Conservation (phyloP, 2,888 invertebrate genomes). For the Ichneumoninae sp. region DNA sequence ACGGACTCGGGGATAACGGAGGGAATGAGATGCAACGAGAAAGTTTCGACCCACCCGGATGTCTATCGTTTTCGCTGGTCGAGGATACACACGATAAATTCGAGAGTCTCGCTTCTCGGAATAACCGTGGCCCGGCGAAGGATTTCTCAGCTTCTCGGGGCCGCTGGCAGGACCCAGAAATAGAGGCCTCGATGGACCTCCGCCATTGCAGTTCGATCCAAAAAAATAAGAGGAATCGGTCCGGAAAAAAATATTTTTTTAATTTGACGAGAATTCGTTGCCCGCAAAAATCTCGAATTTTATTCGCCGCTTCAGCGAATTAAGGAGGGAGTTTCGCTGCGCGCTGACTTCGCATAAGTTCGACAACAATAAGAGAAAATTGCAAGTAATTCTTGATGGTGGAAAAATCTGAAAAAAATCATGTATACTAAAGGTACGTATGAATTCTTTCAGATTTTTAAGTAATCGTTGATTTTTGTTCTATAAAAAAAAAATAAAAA, state of each 20-base stretch:
- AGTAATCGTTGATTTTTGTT: too few species aligned
- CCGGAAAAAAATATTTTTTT: neutral
- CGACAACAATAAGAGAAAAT: too few species aligned
- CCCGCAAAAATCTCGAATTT: neutral
- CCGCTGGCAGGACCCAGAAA: neutral
- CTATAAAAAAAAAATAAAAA: too few species aligned
- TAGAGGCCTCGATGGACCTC: neutral
- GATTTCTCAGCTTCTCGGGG: neutral
- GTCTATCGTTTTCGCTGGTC: constrained; percentile 75
- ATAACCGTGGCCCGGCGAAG: constrained; percentile 52
- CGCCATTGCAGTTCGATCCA: neutral
- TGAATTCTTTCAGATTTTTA: too few species aligned
- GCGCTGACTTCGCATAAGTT: too few species aligned
- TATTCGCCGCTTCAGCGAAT: neutral
- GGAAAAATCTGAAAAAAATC: too few species aligned
- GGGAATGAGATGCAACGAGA: constrained; percentile 2
- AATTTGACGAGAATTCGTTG: neutral
- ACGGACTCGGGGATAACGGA: neutral
- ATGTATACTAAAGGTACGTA: too few species aligned
- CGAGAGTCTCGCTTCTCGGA: constrained; percentile 80
- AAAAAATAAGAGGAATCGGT: neutral
- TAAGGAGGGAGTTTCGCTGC: too few species aligned
- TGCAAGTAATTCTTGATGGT: too few species aligned
- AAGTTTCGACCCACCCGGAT: neutral
- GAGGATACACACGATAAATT: constrained; percentile 12